phyloP scores from a whole-genome alignment of 2,797 vertebrate genomes.

The Cetoscarus ocellatus region DNA sequence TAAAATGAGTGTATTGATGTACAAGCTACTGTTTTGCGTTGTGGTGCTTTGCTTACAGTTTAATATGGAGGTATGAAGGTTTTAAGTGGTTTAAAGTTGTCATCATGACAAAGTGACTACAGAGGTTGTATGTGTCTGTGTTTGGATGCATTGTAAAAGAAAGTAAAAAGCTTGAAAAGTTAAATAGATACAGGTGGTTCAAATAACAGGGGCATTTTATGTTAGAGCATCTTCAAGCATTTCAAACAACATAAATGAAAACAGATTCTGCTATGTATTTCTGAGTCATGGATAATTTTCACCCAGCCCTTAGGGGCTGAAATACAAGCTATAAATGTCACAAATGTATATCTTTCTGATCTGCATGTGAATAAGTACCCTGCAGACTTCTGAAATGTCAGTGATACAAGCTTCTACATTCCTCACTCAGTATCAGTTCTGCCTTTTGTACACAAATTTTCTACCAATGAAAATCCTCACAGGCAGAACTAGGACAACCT shows the following conservation, averaged over 20 bases:
- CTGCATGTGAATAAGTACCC: background rate
- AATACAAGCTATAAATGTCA: background rate
- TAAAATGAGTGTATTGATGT: too few species aligned
- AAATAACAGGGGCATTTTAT: too few species aligned
- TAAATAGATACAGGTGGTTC: too few species aligned
- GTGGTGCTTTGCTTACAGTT: too few species aligned
- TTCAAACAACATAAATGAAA: slow-evolving; percentile 6
- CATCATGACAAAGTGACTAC: too few species aligned
- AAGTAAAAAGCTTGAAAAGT: too few species aligned
- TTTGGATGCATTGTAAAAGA: too few species aligned
- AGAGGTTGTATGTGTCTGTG: too few species aligned
- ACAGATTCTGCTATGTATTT: background rate
- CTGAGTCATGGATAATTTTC: background rate
- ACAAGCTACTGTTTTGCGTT: too few species aligned
- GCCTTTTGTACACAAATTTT: slow-evolving; percentile 8
- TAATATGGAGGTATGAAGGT: too few species aligned
- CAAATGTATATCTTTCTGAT: slow-evolving; percentile 11
- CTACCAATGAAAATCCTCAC: slow-evolving; percentile 1
- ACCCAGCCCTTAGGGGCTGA: background rate
- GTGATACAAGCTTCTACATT: slow-evolving; percentile 2
- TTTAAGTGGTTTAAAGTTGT: too few species aligned
- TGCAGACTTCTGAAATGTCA: slow-evolving; percentile 11
- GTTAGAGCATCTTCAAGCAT: background rate
- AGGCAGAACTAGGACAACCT: background rate
- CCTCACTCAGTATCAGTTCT: slow-evolving; percentile 19